Conservation (phyloP, 1,140 invertebrate species). For the Pseudomyrmex gracilis region DNA sequence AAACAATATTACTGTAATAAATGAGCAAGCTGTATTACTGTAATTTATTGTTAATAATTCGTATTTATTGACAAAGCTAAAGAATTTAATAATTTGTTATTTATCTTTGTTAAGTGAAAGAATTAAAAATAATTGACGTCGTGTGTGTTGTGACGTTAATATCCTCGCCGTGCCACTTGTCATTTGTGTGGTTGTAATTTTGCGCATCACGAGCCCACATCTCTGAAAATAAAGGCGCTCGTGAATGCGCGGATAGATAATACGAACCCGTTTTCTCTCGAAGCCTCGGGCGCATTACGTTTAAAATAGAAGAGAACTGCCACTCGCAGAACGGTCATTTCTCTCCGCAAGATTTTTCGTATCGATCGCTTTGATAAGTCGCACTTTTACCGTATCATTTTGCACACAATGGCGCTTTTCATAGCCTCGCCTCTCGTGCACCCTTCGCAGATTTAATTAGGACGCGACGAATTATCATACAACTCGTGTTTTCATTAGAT, state of each 20-base stretch:
- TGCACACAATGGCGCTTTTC: conserved; percentile 40
- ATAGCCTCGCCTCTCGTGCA: not conserved
- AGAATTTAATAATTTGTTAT: not conserved
- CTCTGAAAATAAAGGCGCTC: conserved; percentile 6
- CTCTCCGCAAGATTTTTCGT: conserved; percentile 34
- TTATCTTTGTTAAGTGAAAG: not conserved
- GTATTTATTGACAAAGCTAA: too few species aligned
- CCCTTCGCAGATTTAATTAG: conserved; percentile 37
- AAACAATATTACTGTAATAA: too few species aligned
- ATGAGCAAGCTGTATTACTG: too few species aligned
- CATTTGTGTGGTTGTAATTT: conserved; percentile 41
- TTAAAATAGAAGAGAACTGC: conserved; percentile 51
- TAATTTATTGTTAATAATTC: too few species aligned
- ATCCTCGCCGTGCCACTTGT: conserved; percentile 19
- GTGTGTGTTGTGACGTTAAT: conserved; percentile 2
- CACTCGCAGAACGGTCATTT: conserved; percentile 22
- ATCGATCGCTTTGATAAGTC: conserved; percentile 45
- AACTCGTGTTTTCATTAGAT: conserved; percentile 19
- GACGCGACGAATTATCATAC: conserved; percentile 46
- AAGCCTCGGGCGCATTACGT: conserved; percentile 46
- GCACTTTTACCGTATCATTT: conserved; percentile 28
- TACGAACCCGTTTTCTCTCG: conserved; percentile 35
- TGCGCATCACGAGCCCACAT: conserved; percentile 9
- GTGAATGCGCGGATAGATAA: conserved; percentile 57
- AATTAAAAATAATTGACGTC: not conserved